Conservation (phyloP, 1,140 invertebrate species). For the Aphaenogaster rudis region DNA sequence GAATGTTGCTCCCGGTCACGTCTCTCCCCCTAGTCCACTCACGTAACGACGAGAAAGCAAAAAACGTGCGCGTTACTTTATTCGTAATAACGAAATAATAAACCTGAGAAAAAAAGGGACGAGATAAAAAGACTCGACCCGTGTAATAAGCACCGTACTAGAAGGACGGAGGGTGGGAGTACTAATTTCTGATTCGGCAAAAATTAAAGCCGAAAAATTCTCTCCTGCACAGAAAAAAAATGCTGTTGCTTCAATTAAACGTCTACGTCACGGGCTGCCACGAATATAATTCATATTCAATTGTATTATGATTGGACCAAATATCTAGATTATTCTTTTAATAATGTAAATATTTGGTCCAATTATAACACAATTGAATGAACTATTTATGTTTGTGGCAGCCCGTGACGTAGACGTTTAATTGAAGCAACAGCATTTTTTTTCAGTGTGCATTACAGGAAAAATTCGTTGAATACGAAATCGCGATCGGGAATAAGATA, state of each 20-base stretch:
- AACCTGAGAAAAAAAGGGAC: conserved; percentile 12
- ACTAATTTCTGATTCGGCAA: conserved; percentile 5
- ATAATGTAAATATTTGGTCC: no score
- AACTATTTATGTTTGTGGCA: no score
- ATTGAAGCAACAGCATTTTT: not conserved
- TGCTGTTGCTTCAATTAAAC: no score
- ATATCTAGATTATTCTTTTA: no score
- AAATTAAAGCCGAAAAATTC: not conserved
- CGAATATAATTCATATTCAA: no score
- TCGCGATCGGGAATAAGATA: not conserved
- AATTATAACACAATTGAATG: no score
- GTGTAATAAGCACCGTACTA: not conserved
- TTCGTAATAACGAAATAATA: conserved; percentile 62
- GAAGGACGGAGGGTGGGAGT: not conserved
- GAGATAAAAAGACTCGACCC: not conserved
- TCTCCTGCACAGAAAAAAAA: no score
- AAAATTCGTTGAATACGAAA: not conserved
- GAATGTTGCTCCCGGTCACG: conserved; percentile 53
- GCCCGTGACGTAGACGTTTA: no score
- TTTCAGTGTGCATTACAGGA: not conserved
- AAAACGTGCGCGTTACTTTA: conserved; percentile 49
- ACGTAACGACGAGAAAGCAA: conserved; percentile 51
- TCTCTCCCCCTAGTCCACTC: conserved; percentile 36
- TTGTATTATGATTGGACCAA: no score
- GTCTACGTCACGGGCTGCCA: no score